Percentiles rank a stretch among this genome's conserved stretches.
Evolutionary conservation across 1,140 invertebrate species (phyloP).

Genomic region (Lethrus apterus): DNA sequence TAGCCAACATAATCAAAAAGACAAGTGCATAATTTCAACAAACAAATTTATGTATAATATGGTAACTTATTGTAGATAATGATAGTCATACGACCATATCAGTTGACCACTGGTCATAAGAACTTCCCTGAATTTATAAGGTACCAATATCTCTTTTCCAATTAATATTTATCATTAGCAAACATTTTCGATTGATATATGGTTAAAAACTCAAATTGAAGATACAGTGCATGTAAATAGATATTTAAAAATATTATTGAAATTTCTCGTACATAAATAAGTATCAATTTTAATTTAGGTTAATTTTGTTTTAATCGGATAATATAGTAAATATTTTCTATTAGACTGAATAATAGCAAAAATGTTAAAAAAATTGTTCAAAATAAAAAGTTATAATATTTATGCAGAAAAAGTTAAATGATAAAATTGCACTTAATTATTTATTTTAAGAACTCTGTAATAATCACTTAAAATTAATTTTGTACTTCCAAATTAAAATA

Average conservation of each 20-base stretch:
- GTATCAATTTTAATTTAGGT: constrained; percentile 1
- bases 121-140: constrained; percentile 6
- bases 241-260: too few relatives aligned
- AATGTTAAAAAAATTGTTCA: too few relatives aligned
- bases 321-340: background rate
- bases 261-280: too few relatives aligned
- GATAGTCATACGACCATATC: constrained; percentile 7
- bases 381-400: too few relatives aligned
- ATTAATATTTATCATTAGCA: too few relatives aligned
- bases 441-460: too few relatives aligned
- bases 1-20: constrained; percentile 7
- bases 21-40: constrained; percentile 14
- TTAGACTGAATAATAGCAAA: background rate
- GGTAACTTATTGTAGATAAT: constrained; percentile 11
- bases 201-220: too few relatives aligned
- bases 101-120: constrained; percentile 4
- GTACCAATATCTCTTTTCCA: constrained; percentile 5
- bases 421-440: too few relatives aligned
- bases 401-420: constrained; percentile 1
- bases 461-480: too few relatives aligned
- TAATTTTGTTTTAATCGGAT: background rate
- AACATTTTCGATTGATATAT: too few relatives aligned
- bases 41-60: constrained; percentile 4
- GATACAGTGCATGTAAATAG: too few relatives aligned
- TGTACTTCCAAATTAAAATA: too few relatives aligned